phyloP scores from a whole-genome alignment of 2,888 invertebrate genomes.

The Pyralis farinalis region DNA sequence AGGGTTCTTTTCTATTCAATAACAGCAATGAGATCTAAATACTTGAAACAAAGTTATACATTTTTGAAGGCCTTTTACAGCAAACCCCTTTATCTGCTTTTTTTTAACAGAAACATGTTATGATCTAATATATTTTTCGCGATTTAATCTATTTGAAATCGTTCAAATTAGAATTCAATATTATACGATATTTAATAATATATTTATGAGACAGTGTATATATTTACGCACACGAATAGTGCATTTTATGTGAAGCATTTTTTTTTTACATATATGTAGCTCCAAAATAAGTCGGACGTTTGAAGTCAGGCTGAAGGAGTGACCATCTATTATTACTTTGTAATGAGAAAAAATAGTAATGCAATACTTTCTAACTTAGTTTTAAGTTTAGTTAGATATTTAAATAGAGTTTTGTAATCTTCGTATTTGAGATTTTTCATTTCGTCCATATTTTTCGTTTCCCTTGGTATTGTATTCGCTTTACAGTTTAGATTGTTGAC shows the following conservation, averaged over 20 bases:
- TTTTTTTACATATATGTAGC: slow-evolving; percentile 18
- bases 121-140: background rate
- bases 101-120: no score
- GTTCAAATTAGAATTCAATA: background rate
- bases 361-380: slow-evolving; percentile 66
- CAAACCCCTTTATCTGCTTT: no score
- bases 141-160: background rate
- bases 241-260: slow-evolving; percentile 48
- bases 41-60: no score
- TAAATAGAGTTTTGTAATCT: slow-evolving; percentile 35
- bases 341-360: slow-evolving; percentile 26
- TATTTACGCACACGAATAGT: slow-evolving; percentile 46
- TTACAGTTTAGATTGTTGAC: slow-evolving; percentile 19
- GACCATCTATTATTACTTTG: background rate
- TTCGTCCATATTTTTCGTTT: slow-evolving; percentile 31
- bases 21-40: no score
- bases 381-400: slow-evolving; percentile 56
- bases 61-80: no score
- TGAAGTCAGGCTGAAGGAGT: background rate
- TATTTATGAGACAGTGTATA: slow-evolving; percentile 11
- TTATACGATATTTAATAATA: background rate
- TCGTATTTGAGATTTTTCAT: slow-evolving; percentile 34
- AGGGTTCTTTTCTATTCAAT: no score
- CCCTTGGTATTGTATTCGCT: slow-evolving; percentile 31
- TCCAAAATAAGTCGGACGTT: background rate